A percentile compares a stretch with the other conserved stretches of the same genome.
Evolutionary conservation across 2,888 invertebrate species (phyloP).

Genomic region (Cephus nigrinus): DNA sequence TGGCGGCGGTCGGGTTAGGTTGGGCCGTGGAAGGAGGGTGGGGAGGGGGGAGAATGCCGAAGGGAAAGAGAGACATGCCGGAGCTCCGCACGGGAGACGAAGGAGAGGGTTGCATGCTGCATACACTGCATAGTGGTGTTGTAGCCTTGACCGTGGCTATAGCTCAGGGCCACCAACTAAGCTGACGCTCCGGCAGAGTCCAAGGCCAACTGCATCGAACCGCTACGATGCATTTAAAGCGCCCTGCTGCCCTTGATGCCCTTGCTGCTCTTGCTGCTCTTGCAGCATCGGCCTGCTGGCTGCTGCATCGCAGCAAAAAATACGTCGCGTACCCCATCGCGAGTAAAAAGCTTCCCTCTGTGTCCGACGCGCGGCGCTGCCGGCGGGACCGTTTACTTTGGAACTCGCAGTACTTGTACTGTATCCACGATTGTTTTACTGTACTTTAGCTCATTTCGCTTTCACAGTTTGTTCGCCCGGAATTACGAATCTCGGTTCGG

Average conservation of each 20-base stretch:
- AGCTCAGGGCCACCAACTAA: constrained; percentile 56
- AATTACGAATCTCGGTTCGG: background rate
- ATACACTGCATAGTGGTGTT: constrained; percentile 11
- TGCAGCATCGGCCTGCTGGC: background rate
- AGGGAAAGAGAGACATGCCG: background rate
- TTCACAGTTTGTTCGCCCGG: background rate
- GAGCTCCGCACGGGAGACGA: background rate
- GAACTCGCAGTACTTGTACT: background rate
- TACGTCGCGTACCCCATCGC: background rate
- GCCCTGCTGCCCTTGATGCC: background rate
- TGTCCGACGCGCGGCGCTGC: background rate
- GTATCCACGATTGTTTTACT: background rate
- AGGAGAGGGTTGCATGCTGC: constrained; percentile 3
- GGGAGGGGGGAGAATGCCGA: background rate
- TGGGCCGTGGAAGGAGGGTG: background rate
- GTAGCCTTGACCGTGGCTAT: constrained; percentile 63
- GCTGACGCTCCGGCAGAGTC: constrained; percentile 49
- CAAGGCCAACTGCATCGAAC: constrained; percentile 62
- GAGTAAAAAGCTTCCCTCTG: background rate
- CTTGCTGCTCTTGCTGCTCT: background rate
- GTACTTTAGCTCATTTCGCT: background rate
- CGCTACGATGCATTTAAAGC: constrained; percentile 36
- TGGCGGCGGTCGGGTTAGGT: background rate
- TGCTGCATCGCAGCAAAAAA: background rate
- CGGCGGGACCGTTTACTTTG: background rate